Base-by-base conservation (phyloP, 2,888 invertebrate genomes). In the Diarsia brunnea region DNA sequence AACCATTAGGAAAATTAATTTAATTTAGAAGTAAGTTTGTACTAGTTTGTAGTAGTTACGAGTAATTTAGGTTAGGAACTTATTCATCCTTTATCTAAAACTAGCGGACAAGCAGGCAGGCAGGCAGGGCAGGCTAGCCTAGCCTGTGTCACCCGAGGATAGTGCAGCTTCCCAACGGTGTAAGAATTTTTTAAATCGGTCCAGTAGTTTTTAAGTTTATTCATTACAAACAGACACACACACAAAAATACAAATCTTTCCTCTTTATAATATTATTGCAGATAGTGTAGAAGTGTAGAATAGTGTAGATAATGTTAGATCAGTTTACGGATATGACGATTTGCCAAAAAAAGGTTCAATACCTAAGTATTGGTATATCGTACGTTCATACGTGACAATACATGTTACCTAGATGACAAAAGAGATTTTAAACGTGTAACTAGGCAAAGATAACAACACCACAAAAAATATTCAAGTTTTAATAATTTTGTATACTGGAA, bases 1-100 rank as follows among this genome's bases (percentile, higher is more conserved):
- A 10, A 72, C 11, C n/a, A 14, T 60, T 47, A 60, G n/a, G 21
- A 45, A 49, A 58, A 71, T 69, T 21, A 3, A n/a, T 63, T 51
- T 61, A 2, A 38, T n/a, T 38, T 61, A 43, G 43, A n/a, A 63
- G 61, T 19, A 11, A 31, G 31, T 10, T 58, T 4, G 8, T 19
- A 31, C 10, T 19, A 21, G 12, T 24, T 55, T 4, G 8, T 19
- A 31, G 19, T 19, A 21, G 12, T 24, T 55, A 14, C 0, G n/a
- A 55, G 24, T 24, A 27, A 55, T 55, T 27, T 24, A 24, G 16
- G 16, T 27, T 27, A 16, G 58, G 16, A 27, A 60, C 58, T 58
- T 58, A 60, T 31, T 31, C 4, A 31, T 2, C 31, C 31, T 31
- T 31, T 31, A 31, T 31, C 4, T 31, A 31, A n/a, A n/a, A n/a